phyloP scores from a whole-genome alignment of 2,888 invertebrate genomes.

The Lampropteryx suffumata region DNA sequence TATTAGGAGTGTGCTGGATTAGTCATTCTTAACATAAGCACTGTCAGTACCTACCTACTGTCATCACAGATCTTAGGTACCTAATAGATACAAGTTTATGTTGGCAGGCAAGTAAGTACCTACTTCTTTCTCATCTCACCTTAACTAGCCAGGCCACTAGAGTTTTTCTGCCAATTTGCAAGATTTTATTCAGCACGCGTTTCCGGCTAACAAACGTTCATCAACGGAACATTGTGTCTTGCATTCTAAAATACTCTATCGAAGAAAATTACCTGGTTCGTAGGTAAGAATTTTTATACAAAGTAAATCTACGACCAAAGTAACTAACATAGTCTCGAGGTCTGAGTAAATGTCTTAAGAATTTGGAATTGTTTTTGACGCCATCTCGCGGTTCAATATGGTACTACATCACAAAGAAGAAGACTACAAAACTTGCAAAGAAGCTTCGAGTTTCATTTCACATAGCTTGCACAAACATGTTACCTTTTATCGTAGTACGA shows the following conservation, averaged over 20 bases:
- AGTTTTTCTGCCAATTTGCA: slow-evolving; percentile 19
- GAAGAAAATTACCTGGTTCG: not conserved
- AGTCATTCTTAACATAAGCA: too few relatives aligned
- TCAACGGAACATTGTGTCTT: slow-evolving; percentile 12
- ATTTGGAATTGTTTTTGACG: not conserved
- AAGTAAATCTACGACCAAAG: too few relatives aligned
- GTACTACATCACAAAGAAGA: slow-evolving; percentile 15
- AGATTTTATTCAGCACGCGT: slow-evolving; percentile 27
- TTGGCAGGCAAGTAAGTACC: too few relatives aligned
- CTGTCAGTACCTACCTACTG: too few relatives aligned
- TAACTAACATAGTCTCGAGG: too few relatives aligned
- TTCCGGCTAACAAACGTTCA: slow-evolving; percentile 5
- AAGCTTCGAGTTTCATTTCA: slow-evolving; percentile 4
- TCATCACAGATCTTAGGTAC: too few relatives aligned
- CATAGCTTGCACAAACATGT: not conserved
- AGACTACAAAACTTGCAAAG: not conserved
- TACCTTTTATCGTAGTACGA: slow-evolving; percentile 22
- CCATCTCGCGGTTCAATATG: slow-evolving; percentile 24
- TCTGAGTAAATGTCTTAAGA: too few relatives aligned
- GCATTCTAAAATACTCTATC: slow-evolving; percentile 20
- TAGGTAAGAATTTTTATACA: too few relatives aligned
- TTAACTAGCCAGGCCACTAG: not conserved
- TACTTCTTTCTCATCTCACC: too few relatives aligned
- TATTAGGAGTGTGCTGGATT: too few relatives aligned
- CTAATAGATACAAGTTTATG: too few relatives aligned